These are phyloP conservation scores for Simalia tracyae DNA, from an alignment of 2,797 vertebrate genomes.

Conservation along the genomic window DNA sequence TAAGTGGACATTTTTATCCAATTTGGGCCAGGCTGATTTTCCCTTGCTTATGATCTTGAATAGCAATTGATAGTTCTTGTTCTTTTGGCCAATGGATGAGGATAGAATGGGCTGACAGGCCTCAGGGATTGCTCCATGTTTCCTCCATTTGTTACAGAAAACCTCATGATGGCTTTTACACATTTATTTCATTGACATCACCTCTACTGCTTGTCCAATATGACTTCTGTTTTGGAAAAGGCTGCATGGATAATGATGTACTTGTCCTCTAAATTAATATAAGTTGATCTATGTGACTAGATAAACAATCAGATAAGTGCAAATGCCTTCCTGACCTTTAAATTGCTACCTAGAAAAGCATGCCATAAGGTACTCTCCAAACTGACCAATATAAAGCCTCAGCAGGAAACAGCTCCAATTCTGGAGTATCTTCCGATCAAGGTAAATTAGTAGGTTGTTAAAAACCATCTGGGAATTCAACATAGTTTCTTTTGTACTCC, in stretches of 20 bases:
- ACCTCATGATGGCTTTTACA: neutral
- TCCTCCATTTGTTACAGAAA: neutral
- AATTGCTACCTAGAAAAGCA: neutral
- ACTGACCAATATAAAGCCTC: neutral
- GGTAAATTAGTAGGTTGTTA: neutral
- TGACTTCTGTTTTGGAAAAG: neutral
- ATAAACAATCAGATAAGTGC: neutral
- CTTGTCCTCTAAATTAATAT: neutral
- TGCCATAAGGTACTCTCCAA: neutral
- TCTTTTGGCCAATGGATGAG: neutral
- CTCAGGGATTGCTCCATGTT: neutral
- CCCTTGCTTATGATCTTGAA: neutral
- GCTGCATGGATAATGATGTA: neutral
- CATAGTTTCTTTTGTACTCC: neutral
- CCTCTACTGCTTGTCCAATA: too few relatives aligned
- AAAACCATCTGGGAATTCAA: neutral
- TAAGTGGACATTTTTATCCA: neutral
- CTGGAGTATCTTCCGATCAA: neutral
- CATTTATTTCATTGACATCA: neutral
- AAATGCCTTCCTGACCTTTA: neutral
- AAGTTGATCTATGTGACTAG: neutral
- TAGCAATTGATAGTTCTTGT: neutral
- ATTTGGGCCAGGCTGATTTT: neutral
- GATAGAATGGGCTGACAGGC: neutral
- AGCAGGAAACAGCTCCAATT: neutral